A percentile compares a stretch with the other conserved stretches of the same genome.
Evolutionary conservation across 1,140 invertebrate genomes (phyloP).

Genomic region (Zaprionus inermis): DNA sequence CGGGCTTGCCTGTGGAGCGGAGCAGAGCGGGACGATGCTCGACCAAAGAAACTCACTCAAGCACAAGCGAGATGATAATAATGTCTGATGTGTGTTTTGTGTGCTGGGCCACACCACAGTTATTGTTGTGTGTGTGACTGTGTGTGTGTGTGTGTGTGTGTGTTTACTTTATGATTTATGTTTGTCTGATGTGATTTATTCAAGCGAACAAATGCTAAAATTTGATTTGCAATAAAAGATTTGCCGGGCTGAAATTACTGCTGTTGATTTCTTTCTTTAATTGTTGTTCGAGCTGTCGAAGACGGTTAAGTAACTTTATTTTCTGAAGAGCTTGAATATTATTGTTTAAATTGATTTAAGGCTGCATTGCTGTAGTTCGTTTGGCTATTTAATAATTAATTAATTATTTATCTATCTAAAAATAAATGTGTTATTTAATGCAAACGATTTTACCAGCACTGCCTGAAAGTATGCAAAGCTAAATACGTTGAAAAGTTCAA

Average conservation of each 20-base stretch:
- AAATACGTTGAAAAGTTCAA: no score
- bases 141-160: conserved; percentile 21
- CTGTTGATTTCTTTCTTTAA: neutral
- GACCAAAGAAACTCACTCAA: conserved; percentile 77
- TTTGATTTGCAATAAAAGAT: conserved; percentile 77
- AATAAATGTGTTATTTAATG: no score
- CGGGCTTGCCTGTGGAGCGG: neutral
- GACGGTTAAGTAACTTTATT: neutral
- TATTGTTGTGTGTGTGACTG: conserved; percentile 42
- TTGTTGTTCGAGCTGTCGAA: conserved; percentile 3
- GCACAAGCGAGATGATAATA: conserved; percentile 83
- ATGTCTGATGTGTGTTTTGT: conserved; percentile 81
- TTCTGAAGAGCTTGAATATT: conserved; percentile 44
- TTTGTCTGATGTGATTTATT: conserved; percentile 82
- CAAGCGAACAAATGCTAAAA: conserved; percentile 76
- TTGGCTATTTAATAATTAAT: no score
- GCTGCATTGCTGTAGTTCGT: neutral
- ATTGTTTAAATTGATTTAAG: neutral
- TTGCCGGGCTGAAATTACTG: conserved; percentile 23
- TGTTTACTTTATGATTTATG: conserved; percentile 76
- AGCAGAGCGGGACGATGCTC: neutral
- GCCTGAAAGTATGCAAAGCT: no score
- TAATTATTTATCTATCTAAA: no score
- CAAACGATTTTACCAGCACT: no score
- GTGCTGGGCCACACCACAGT: conserved; percentile 48